These are phyloP conservation scores for Rhopalosiphum padi DNA, from an alignment of 1,140 invertebrate species.

Conservation along the genomic window DNA sequence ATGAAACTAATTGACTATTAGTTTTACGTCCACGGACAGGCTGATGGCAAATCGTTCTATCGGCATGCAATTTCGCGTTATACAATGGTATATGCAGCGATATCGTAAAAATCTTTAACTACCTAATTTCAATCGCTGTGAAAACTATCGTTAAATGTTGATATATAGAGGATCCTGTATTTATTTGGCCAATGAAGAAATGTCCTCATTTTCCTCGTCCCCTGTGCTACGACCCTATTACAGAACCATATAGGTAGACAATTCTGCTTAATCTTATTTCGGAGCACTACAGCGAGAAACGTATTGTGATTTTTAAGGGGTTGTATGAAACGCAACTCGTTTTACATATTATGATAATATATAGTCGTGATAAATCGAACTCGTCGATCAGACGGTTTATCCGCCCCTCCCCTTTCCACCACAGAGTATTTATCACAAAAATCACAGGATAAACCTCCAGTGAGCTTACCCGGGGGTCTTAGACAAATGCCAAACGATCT, in stretches of 20 bases:
- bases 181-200: too few relatives aligned
- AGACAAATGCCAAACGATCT: not conserved
- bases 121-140: too few relatives aligned
- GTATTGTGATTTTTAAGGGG: conserved; percentile 13
- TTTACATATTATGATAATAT: conserved; percentile 6
- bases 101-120: too few relatives aligned
- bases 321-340: not conserved
- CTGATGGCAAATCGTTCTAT: too few relatives aligned
- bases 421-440: not conserved
- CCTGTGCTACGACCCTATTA: not conserved
- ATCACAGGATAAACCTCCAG: not conserved
- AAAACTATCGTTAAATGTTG: too few relatives aligned
- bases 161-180: too few relatives aligned
- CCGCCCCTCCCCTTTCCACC: too few relatives aligned
- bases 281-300: not conserved
- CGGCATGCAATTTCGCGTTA: too few relatives aligned
- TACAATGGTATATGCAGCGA: too few relatives aligned
- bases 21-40: too few relatives aligned
- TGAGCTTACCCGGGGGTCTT: not conserved
- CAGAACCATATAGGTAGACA: not conserved
- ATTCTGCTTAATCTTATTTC: not conserved
- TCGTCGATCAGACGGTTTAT: not conserved
- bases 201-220: too few relatives aligned
- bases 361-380: not conserved
- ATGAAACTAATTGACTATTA: too few relatives aligned